Base-by-base conservation (phyloP, 1,140 invertebrate genomes). In the Drosophila aff. region DNA sequence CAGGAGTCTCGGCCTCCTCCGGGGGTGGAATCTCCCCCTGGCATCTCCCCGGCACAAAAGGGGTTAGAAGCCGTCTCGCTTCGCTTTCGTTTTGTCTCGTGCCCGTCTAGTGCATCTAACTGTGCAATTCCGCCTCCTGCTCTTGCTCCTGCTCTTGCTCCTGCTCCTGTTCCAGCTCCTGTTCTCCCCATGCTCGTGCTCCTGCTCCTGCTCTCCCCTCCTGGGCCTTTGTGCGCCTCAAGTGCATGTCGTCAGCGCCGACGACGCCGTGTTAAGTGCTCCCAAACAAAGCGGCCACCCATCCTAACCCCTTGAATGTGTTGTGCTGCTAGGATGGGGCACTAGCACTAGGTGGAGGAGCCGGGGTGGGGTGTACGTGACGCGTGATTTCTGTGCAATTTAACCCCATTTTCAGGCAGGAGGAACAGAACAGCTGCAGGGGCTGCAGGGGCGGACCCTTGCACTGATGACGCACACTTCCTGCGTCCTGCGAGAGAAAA, bases 231-330 rank as follows among this genome's bases (percentile, higher is more conserved):
- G 91, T 92, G 79, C 65, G 87, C 77, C 81, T 92, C 90, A 92
- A 92, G 91, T 92, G 91, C 91, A 92, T 92, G 91, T 92, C 86
- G 91, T 82, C 82, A 72, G 64, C 90, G 89, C 50, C 74, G 52
- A 50, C 61, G 46, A 76, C 41, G 72, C 52, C 83, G 91, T 92
- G 86, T 92, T 92, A 92, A 92, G 91, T 92, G 86, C 79, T 86
- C 79, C 87, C 76, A 89, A 81, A 81, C 81, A 89, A 84, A 84
- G 76, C 76, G 36, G 47, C 66, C 47, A 28, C 47, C 47, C 47
- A 49, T 49, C 23, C 47, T 8, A 13, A 13, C 3, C 13, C 44
- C 21, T 15, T 6, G 21, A 21, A 7, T 47, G 21, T 23, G 21
- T 46, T 11, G 11, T 15, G 8, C n/a, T 33, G 31, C 9, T 7